phyloP scores from a whole-genome alignment of 2,113 vertebrate species.

The Jaculus jaculus region DNA sequence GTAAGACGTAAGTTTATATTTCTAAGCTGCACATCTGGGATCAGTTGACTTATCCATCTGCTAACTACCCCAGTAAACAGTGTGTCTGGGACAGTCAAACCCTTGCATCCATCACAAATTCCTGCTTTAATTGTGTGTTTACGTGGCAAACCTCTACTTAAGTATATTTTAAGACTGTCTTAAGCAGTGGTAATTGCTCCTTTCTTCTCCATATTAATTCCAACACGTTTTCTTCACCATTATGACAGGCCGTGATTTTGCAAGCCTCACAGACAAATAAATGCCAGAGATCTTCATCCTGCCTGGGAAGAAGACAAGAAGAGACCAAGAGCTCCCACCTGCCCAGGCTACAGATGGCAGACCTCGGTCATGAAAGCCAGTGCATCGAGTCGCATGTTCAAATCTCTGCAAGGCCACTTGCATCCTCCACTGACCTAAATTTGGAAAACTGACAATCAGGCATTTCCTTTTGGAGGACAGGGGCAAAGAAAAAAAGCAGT shows the following conservation, averaged over 20 bases:
- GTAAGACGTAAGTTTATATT: slow-evolving; percentile 87
- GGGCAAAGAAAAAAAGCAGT: neutral
- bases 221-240: slow-evolving; percentile 73
- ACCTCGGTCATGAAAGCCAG: neutral
- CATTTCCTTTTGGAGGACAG: neutral
- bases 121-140: slow-evolving; percentile 88
- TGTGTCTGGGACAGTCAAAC: slow-evolving; percentile 80
- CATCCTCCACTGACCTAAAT: neutral
- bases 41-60: slow-evolving; percentile 90
- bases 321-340: neutral
- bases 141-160: slow-evolving; percentile 85
- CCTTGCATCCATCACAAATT: slow-evolving; percentile 87
- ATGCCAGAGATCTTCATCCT: neutral
- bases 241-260: slow-evolving; percentile 63
- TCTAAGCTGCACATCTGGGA: slow-evolving; percentile 89
- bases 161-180: slow-evolving; percentile 85
- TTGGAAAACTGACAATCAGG: neutral
- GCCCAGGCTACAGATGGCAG: neutral
- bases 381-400: slow-evolving; percentile 9
- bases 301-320: neutral
- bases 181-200: slow-evolving; percentile 84
- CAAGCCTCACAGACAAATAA: slow-evolving; percentile 64
- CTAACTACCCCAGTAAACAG: slow-evolving; percentile 89
- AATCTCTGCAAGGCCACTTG: neutral
- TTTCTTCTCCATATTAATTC: slow-evolving; percentile 85